These are phyloP conservation scores for Agrochola litura DNA, from an alignment of 2,888 invertebrate genomes.

Conservation along the genomic window DNA sequence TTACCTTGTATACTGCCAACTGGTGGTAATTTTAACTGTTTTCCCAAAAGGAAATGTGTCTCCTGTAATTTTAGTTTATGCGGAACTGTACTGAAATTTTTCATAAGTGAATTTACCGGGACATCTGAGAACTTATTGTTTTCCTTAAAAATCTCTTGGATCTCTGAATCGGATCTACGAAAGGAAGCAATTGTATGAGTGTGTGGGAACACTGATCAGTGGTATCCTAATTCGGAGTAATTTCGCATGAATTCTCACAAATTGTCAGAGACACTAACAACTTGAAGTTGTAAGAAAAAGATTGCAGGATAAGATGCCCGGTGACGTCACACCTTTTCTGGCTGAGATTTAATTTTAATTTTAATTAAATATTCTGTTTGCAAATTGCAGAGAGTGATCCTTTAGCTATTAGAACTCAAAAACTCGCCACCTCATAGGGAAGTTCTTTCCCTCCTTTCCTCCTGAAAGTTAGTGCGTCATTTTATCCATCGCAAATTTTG, in stretches of 20 bases:
- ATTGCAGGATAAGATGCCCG: neutral
- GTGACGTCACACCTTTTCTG: neutral
- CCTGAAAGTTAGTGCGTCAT: neutral
- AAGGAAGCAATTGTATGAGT: neutral
- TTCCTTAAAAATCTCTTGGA: neutral
- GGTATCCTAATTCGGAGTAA: neutral
- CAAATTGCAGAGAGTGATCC: neutral
- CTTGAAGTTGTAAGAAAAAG: neutral
- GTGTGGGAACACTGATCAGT: neutral
- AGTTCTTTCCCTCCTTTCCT: neutral
- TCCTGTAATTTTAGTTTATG: neutral
- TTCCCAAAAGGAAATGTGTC: neutral
- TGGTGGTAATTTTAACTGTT: constrained; percentile 10
- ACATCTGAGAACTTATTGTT: neutral
- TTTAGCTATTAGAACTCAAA: neutral
- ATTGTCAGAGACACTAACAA: neutral
- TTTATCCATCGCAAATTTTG: neutral
- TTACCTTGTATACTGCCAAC: neutral
- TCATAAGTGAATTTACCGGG: neutral
- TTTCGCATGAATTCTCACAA: neutral
- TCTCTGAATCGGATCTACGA: neutral
- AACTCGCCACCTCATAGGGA: neutral
- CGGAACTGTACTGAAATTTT: neutral
- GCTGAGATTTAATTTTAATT: neutral
- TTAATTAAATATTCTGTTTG: neutral